Evolutionary conservation across 2,888 invertebrate genomes (phyloP).

Genomic region (Diaphora mendica): DNA sequence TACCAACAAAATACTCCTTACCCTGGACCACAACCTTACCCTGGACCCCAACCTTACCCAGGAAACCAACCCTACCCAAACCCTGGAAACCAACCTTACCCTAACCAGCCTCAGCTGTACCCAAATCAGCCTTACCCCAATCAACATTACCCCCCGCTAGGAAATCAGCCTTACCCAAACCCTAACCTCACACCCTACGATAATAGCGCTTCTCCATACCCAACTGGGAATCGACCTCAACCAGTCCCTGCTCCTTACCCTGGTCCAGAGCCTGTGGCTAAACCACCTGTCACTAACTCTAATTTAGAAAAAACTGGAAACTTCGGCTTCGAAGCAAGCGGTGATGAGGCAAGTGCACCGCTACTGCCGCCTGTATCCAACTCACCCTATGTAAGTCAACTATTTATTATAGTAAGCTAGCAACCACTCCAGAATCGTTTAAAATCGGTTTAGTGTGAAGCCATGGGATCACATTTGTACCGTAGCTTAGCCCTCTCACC

Average conservation of each 20-base stretch:
- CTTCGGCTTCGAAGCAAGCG: slow-evolving; percentile 51
- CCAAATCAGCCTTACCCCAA: slow-evolving; percentile 27
- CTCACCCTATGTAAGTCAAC: slow-evolving; percentile 57
- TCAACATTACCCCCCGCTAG: too few species aligned
- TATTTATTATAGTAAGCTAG: not conserved
- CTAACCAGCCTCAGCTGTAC: slow-evolving; percentile 24
- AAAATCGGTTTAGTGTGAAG: too few species aligned
- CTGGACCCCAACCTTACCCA: slow-evolving; percentile 20
- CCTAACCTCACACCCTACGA: slow-evolving; percentile 1
- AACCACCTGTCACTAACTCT: not conserved
- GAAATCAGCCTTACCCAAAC: slow-evolving; percentile 6
- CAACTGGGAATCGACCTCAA: slow-evolving; percentile 22
- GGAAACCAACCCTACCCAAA: slow-evolving; percentile 31
- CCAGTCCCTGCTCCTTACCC: slow-evolving; percentile 39
- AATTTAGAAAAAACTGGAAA: slow-evolving; percentile 55
- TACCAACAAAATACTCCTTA: slow-evolving; percentile 36
- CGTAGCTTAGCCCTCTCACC: too few species aligned
- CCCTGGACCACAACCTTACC: slow-evolving; percentile 26
- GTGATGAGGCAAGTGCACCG: slow-evolving; percentile 47
- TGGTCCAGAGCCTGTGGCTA: slow-evolving; percentile 13
- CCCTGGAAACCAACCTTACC: slow-evolving; percentile 11
- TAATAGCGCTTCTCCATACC: slow-evolving; percentile 46
- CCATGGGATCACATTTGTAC: too few species aligned
- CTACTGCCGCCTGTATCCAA: slow-evolving; percentile 54
- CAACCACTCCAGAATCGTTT: too few species aligned